These are phyloP conservation scores for Semnornis frantzii DNA, from an alignment of 2,113 vertebrate species.

Conservation along the genomic window DNA sequence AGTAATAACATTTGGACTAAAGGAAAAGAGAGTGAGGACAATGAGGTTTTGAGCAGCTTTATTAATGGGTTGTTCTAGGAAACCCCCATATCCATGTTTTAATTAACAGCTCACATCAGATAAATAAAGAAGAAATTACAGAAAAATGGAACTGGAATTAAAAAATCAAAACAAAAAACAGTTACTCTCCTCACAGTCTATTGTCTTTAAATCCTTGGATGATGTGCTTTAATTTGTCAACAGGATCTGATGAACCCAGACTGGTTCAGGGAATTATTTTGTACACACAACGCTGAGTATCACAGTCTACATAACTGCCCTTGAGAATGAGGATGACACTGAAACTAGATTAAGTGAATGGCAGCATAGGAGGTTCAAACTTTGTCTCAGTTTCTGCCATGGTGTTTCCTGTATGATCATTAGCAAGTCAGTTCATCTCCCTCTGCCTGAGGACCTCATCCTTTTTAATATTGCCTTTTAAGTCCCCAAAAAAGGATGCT, in stretches of 20 bases:
- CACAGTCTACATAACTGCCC: not conserved
- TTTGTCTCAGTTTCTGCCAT: not conserved
- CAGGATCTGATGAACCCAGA: not conserved
- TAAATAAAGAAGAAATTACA: not conserved
- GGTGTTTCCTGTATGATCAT: not conserved
- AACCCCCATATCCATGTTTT: not conserved
- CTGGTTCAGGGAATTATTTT: not conserved
- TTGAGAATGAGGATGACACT: not conserved
- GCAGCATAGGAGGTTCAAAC: not conserved
- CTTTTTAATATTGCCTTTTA: not conserved
- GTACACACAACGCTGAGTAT: not conserved
- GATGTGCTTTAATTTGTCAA: not conserved
- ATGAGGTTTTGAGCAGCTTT: not conserved
- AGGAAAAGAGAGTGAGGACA: not conserved
- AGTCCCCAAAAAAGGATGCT: not conserved
- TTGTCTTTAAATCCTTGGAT: not conserved
- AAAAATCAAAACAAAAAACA: not conserved
- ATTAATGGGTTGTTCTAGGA: not conserved
- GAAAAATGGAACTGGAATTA: not conserved
- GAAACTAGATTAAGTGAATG: not conserved
- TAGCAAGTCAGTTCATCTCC: not conserved
- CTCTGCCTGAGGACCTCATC: not conserved
- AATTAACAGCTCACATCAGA: not conserved
- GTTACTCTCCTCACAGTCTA: not conserved
- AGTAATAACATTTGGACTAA: not conserved